Base-by-base conservation (phyloP, 2,888 invertebrate genomes). In the Azorinus chamasolen region DNA sequence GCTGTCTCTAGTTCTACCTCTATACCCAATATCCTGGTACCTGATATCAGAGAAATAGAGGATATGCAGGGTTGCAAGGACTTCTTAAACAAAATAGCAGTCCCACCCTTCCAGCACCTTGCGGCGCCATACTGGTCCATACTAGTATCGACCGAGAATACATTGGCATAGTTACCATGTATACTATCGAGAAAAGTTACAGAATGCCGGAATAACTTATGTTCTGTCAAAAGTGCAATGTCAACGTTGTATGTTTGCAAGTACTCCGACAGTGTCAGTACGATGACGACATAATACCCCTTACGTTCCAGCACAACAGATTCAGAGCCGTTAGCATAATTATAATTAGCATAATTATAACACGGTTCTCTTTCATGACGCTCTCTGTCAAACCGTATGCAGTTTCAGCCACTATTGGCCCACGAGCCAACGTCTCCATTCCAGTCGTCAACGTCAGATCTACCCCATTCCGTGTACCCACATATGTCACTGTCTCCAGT, bases 221-320 rank as follows among this genome's bases (percentile, higher is more conserved):
- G 59, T 24, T 61, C 59, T 25, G 48, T 16, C 3, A 61, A 18
- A 2, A 61, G 14, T 46, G 45, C 24, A 48, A 61, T n/a, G 27
- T 48, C 59, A 25, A 46, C 27, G 18, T 61, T 45, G 18, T 61
- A 18, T 27, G 24, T n/a, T 18, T 61, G 48, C 1, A 61, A 20
- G 1, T 27, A 12, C 12, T 48, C 12, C 16, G 27, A 46, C 1
- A 61, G 45, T 6, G 12, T n/a, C n/a, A 5, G 20, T 46, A 45
- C 14, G 45, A 46, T 8, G 59, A 27, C 1, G 59, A 61, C 59
- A 61, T 61, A 2, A 61, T 61, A 14, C 59, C 59, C 27, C 46
- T 12, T 16, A 61, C 59, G 32, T 61, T 61, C 59, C 59, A 61
- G 20, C 46, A 27, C 27, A 61, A 18, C 5, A 61, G 12, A 24